Evolutionary conservation across 2,797 vertebrate species (phyloP), one percentile per base, ranked within the genome.

Genomic region (Alosa sapidissima): DNA sequence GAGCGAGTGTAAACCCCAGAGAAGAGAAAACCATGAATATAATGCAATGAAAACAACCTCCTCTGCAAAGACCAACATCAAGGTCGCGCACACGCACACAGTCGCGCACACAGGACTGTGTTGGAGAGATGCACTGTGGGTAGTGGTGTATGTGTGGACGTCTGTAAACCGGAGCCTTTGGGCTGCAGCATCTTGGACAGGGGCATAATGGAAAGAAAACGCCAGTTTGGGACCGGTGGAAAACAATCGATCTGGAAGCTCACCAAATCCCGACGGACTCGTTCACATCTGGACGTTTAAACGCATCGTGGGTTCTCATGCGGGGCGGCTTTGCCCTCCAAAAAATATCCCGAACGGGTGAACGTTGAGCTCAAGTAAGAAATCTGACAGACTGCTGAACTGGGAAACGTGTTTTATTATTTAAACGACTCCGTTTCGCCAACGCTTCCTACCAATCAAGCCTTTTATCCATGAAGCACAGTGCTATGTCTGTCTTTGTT

Each of bases 131-230:
- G 49, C 48, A 51, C 41, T 81, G 2, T 41, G 87, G 86, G 86
- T 85, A 33, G 52, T 19, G 16, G 28, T 54, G 28, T n/a, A 82
- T 83, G 65, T 90, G 89, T 87, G 89, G 89, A 89, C 89, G 90
- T 86, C 33, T 92, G 84, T 86, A 85, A n/a, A 84, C 83, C 19
- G 47, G 86, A 86, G 84, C 85, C 52, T 90, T 86, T 85, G 89
- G 87, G 51, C 92, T 84, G 89, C 86, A 78, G 88, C 90, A 85
- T 85, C 87, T 83, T 62, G 82, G 83, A 82, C 84, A 87, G 83
- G 49, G 89, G 87, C 85, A 85, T 90, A 82, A 51, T 87, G 88
- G 91, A 86, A 89, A 81, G 90, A 90, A 84, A 87, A 85, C 89
- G 83, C 81, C 85, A 89, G 84, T 84, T 68, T 49, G 87, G 89